phyloP scores from a whole-genome alignment of 2,888 invertebrate species.

The Deilephila porcellus region DNA sequence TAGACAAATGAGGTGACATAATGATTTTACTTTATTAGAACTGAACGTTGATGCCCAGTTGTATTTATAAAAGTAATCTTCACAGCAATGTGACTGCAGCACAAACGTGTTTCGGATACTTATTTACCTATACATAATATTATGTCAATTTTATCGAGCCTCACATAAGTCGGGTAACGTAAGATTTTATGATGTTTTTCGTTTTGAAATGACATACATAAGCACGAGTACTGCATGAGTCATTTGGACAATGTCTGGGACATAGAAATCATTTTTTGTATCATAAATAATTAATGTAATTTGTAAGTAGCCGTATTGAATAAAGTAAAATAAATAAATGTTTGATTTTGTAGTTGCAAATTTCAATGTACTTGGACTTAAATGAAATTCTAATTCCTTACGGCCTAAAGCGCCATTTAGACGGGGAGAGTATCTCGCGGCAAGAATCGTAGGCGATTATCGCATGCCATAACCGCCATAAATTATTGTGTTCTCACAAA shows the following conservation, averaged over 20 bases:
- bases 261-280: background rate
- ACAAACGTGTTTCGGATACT: background rate
- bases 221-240: background rate
- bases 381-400: too few species aligned
- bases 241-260: background rate
- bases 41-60: background rate
- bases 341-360: too few species aligned
- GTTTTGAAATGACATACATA: slow-evolving; percentile 3
- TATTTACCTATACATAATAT: slow-evolving; percentile 13
- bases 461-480: too few species aligned
- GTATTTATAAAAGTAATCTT: background rate
- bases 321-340: too few species aligned
- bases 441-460: too few species aligned
- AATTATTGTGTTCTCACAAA: too few species aligned
- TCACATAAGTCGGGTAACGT: background rate
- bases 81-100: background rate
- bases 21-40: background rate
- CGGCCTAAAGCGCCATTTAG: too few species aligned
- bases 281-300: background rate
- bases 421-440: too few species aligned
- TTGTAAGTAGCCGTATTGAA: too few species aligned
- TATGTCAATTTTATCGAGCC: slow-evolving; percentile 14
- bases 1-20: too few species aligned
- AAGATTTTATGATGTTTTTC: slow-evolving; percentile 17
- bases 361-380: too few species aligned